These are phyloP conservation scores for Pristionchus japonicus DNA, from an alignment of 2,888 invertebrate genomes.

Conservation along the genomic window DNA sequence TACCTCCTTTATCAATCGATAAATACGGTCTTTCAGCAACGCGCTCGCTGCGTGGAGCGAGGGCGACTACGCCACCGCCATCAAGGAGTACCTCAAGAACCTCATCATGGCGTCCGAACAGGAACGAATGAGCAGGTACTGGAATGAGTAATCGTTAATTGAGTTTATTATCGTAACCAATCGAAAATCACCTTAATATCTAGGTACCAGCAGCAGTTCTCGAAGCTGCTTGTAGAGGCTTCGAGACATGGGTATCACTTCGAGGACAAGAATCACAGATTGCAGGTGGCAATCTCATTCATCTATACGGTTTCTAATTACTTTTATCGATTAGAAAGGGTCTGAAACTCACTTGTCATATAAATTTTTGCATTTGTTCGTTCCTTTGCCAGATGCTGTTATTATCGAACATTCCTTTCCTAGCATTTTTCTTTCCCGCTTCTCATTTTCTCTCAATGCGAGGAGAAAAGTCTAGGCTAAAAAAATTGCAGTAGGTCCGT, in stretches of 20 bases:
- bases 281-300: not conserved
- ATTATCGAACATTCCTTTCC: too few relatives aligned
- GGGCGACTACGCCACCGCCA: not conserved
- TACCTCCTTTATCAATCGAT: too few relatives aligned
- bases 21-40: not conserved
- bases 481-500: too few relatives aligned
- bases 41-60: not conserved
- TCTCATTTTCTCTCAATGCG: too few relatives aligned
- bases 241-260: not conserved
- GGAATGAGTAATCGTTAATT: not conserved
- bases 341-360: too few relatives aligned
- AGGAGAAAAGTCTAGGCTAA: too few relatives aligned
- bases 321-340: not conserved
- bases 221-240: not conserved
- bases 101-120: not conserved
- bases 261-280: not conserved
- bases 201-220: conserved; percentile 32
- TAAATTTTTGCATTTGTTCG: too few relatives aligned
- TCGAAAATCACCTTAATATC: not conserved
- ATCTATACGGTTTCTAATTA: not conserved
- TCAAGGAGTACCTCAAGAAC: conserved; percentile 31
- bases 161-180: not conserved
- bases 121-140: conserved; percentile 4
- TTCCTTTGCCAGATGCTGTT: too few relatives aligned
- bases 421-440: too few relatives aligned